Percentiles rank a stretch among this genome's conserved stretches.
Evolutionary conservation across 2,888 invertebrate genomes (phyloP).

Genomic region (Caenorhabditis uteleia): DNA sequence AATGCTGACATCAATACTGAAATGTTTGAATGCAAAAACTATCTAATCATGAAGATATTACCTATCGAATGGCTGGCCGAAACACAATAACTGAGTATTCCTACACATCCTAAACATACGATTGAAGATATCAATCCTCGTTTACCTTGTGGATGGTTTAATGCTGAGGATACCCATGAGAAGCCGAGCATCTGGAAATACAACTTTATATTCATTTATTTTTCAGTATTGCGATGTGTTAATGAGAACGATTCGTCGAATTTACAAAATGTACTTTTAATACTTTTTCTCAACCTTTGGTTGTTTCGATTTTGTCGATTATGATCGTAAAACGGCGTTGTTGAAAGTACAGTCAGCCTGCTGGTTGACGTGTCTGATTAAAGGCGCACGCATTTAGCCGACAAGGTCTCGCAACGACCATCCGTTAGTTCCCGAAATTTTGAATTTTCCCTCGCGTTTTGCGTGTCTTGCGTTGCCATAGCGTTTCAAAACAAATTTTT

Average conservation of each 20-base stretch:
- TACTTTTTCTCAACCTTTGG: no score
- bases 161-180: slow-evolving; percentile 44
- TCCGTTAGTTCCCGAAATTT: slow-evolving; percentile 9
- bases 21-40: not conserved
- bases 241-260: not conserved
- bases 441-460: slow-evolving; percentile 5
- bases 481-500: no score
- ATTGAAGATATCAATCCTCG: slow-evolving; percentile 41
- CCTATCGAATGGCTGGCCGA: slow-evolving; percentile 54
- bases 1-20: slow-evolving; percentile 48
- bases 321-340: no score
- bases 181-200: slow-evolving; percentile 42
- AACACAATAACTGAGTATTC: slow-evolving; percentile 40
- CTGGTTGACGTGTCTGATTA: slow-evolving; percentile 26
- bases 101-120: slow-evolving; percentile 44
- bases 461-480: no score
- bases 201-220: slow-evolving; percentile 10
- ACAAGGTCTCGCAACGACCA: slow-evolving; percentile 24
- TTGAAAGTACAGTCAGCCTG: no score
- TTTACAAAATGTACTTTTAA: no score
- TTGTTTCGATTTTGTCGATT: no score
- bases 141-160: slow-evolving; percentile 46
- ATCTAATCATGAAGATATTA: slow-evolving; percentile 10
- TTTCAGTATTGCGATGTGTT: not conserved
- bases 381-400: slow-evolving; percentile 25